phyloP scores from a whole-genome alignment of 2,797 vertebrate species.

The Alouatta caraya region DNA sequence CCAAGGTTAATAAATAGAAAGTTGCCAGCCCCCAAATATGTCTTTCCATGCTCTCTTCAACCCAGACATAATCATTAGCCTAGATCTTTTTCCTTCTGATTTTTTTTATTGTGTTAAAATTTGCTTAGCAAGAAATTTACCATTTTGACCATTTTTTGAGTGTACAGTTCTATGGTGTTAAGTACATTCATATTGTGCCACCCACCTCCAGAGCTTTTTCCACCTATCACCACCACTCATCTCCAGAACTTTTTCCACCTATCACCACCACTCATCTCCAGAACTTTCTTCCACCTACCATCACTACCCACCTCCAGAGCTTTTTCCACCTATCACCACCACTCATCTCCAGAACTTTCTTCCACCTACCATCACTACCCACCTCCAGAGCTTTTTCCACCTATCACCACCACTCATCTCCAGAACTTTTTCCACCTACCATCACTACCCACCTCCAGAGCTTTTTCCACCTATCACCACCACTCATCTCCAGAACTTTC shows the following conservation, averaged over 20 bases:
- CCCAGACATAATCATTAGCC: not conserved
- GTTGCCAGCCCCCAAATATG: not conserved
- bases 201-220: too few relatives aligned
- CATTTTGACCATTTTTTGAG: not conserved
- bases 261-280: too few relatives aligned
- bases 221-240: not conserved
- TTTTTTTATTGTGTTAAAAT: not conserved
- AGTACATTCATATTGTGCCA: not conserved
- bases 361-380: not conserved
- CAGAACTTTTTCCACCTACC: too few relatives aligned
- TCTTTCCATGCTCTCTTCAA: not conserved
- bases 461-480: not conserved
- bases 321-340: not conserved
- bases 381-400: not conserved
- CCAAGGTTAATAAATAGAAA: not conserved
- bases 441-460: not conserved
- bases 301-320: not conserved
- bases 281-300: too few relatives aligned
- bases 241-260: not conserved
- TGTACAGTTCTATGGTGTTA: not conserved
- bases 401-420: too few relatives aligned
- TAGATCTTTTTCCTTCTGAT: not conserved
- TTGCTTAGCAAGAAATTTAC: not conserved
- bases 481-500: not conserved
- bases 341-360: too few relatives aligned